Base-by-base conservation (phyloP, 1,140 invertebrate genomes). In the Cydia pomonella region DNA sequence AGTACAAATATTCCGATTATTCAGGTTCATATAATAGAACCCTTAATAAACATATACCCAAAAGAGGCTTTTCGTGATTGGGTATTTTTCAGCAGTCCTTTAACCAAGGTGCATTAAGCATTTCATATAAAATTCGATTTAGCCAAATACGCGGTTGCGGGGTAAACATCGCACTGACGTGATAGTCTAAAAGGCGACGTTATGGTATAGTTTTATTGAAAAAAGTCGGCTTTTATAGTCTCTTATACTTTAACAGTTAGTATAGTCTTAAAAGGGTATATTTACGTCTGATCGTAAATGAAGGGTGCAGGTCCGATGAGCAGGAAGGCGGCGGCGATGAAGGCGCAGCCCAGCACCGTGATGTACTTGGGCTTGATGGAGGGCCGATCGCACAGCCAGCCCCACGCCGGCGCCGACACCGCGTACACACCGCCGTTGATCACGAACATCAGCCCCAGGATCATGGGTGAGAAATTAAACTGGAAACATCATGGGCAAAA, bases 361-460 rank as follows among this genome's bases (percentile, higher is more conserved):
- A 96, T 94, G 59, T 95, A 87, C 87, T 97, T 97, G 0, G 96
- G 96, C 50, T 93, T 93, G 1, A 95, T 81, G 10, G 90, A 81
- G 6, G 87, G 89, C 74, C 94, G 95, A 86, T 97, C 97, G 82
- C 97, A 97, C 0, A 97, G 79, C 94, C 95, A 96, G 27, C 97
- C 97, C 95, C 96, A 98, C 13, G 93, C 90, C 0, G 97, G 97
- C 0, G 97, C 96, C 0, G 96, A 96, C 0, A 97, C 53, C 1
- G 97, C 97, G 88, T 98, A 98, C 13, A 96, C 95, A 1, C 96
- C 97, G 3, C 97, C 97, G 83, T 97, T 97, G 62, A 98, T 96
- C 16, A 98, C 95, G 87, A 98, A 98, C 95, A 98, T 96, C 13
- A 97, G 85, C 0, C 97, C 97, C 38, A 98, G 92, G 9, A 97